These are phyloP conservation scores for Sympetrum striolatum DNA, from an alignment of 2,888 invertebrate genomes.

Conservation along the genomic window DNA sequence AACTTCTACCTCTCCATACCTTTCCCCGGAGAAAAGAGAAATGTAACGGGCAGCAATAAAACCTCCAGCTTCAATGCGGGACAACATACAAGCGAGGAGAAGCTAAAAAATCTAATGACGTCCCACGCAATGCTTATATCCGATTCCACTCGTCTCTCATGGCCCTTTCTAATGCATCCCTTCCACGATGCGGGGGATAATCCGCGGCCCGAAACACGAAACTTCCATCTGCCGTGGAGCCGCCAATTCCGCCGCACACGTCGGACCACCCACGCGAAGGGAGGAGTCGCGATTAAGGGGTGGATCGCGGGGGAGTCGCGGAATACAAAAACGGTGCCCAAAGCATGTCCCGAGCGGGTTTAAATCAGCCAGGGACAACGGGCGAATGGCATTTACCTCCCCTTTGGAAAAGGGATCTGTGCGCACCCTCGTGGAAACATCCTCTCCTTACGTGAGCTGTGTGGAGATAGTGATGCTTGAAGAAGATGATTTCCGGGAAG, in stretches of 20 bases:
- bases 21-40: no score
- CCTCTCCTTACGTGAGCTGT: background rate
- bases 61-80: no score
- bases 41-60: no score
- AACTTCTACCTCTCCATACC: no score
- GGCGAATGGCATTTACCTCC: background rate
- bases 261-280: conserved; percentile 19
- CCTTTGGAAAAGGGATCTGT: background rate
- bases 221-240: conserved; percentile 19
- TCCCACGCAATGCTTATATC: background rate
- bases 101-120: background rate
- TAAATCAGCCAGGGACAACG: background rate
- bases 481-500: no score
- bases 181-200: background rate
- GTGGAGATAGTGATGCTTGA: no score
- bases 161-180: background rate
- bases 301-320: background rate
- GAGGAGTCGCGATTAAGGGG: background rate
- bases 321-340: background rate
- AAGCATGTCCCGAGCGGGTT: background rate
- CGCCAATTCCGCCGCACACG: conserved; percentile 8
- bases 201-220: conserved; percentile 31
- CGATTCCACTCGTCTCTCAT: background rate
- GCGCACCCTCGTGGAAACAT: background rate
- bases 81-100: no score